Conservation (phyloP, 2,797 vertebrate species). For the Esox lucius region DNA sequence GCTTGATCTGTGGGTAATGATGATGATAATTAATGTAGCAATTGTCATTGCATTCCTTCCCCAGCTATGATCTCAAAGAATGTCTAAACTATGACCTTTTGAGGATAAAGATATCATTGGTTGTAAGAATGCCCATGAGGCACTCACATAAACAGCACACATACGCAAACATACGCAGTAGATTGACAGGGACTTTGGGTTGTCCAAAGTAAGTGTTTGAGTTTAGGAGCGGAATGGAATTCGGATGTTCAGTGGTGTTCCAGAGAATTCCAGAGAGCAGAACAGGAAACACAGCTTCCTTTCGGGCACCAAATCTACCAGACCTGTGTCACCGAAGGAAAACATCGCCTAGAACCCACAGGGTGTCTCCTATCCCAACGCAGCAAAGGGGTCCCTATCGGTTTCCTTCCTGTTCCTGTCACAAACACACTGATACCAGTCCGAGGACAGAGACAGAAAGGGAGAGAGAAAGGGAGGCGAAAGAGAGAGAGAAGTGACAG, state of each 20-base stretch:
- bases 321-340: slow-evolving; percentile 62
- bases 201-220: not conserved
- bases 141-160: not conserved
- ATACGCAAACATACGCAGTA: not conserved
- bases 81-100: not conserved
- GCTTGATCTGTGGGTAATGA: not conserved
- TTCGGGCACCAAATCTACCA: slow-evolving; percentile 66
- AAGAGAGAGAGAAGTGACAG: slow-evolving; percentile 37
- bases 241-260: not conserved
- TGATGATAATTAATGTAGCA: not conserved
- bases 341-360: slow-evolving; percentile 1
- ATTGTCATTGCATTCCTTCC: not conserved
- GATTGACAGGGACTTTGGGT: not conserved
- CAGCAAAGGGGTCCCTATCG: slow-evolving; percentile 50
- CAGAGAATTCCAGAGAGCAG: not conserved
- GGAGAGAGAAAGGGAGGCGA: not conserved
- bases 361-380: slow-evolving; percentile 52
- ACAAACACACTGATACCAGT: slow-evolving; percentile 66
- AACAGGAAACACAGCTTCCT: slow-evolving; percentile 63
- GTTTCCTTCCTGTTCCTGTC: slow-evolving; percentile 73
- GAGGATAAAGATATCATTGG: not conserved
- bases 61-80: not conserved
- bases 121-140: not conserved
- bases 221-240: not conserved
- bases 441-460: slow-evolving; percentile 19